Evolutionary conservation across 2,888 invertebrate species (phyloP).

Genomic region (Drosophila anomalipes): DNA sequence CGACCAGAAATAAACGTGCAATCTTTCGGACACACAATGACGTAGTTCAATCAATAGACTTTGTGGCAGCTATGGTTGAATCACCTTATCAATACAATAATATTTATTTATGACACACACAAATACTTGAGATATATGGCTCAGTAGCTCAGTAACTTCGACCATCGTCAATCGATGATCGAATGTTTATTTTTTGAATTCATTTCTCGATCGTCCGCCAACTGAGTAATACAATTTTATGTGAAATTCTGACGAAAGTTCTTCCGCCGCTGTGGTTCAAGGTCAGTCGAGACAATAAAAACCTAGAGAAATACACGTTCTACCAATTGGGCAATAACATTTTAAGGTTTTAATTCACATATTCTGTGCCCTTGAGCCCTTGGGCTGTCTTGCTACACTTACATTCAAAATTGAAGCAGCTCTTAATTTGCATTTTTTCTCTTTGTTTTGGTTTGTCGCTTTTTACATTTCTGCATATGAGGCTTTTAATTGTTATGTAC

Average conservation of each 20-base stretch:
- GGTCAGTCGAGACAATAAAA: not conserved
- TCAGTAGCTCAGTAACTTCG: constrained; percentile 1
- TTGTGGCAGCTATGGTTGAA: constrained; percentile 30
- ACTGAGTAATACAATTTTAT: constrained; percentile 43
- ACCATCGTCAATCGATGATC: constrained; percentile 37
- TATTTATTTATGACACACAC: constrained; percentile 5
- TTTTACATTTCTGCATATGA: constrained; percentile 61
- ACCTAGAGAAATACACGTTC: constrained; percentile 1
- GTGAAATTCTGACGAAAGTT: constrained; percentile 15
- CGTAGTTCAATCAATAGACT: constrained; percentile 37
- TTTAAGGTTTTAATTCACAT: constrained; percentile 16
- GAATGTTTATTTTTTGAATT: constrained; percentile 41
- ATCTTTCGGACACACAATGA: constrained; percentile 29
- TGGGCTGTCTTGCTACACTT: constrained; percentile 27
- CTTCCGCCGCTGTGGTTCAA: not conserved
- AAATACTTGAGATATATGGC: constrained; percentile 8
- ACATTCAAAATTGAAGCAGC: constrained; percentile 48
- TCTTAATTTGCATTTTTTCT: constrained; percentile 37
- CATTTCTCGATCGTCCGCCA: constrained; percentile 14
- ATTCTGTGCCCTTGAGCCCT: constrained; percentile 31
- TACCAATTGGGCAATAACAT: constrained; percentile 38
- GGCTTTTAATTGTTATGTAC: constrained; percentile 41
- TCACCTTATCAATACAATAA: constrained; percentile 24
- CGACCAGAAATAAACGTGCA: constrained; percentile 19
- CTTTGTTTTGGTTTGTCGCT: constrained; percentile 1